Evolutionary conservation across 1,140 invertebrate species (phyloP).

Genomic region (Kradibia gibbosae): DNA sequence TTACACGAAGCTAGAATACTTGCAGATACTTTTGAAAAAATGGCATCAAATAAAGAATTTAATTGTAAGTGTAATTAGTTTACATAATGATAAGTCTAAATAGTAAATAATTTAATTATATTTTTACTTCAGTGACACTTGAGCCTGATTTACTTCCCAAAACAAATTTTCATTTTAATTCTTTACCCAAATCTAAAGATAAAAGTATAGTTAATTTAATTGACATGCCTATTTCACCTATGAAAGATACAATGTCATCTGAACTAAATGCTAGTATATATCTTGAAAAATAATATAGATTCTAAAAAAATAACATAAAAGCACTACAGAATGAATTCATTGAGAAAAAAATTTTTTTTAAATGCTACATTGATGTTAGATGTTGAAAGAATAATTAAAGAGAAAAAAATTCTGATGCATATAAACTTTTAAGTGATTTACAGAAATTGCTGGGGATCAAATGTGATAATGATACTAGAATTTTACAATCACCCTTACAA

Average conservation of each 20-base stretch:
- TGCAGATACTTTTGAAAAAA: constrained; percentile 61
- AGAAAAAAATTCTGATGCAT: constrained; percentile 61
- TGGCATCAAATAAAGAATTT: constrained; percentile 53
- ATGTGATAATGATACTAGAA: constrained; percentile 61
- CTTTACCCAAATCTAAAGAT: constrained; percentile 63
- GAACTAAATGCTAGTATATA: background rate
- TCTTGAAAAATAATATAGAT: constrained; percentile 29
- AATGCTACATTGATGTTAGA: constrained; percentile 60
- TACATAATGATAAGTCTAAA: constrained; percentile 2
- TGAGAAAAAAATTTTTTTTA: constrained; percentile 53
- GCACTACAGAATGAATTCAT: constrained; percentile 61
- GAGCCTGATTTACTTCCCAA: constrained; percentile 59
- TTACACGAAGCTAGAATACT: constrained; percentile 58
- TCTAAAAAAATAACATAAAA: constrained; percentile 44
- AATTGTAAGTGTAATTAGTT: constrained; percentile 52
- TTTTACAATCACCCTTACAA: constrained; percentile 59
- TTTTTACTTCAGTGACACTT: constrained; percentile 46
- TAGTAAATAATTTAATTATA: background rate
- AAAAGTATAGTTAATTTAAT: constrained; percentile 62
- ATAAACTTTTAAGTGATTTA: constrained; percentile 63
- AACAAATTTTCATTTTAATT: constrained; percentile 56
- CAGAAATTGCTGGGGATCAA: constrained; percentile 63
- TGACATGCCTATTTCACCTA: constrained; percentile 58
- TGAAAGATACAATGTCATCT: constrained; percentile 18
- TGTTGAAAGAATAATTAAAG: constrained; percentile 63